Conservation (phyloP, 2,888 invertebrate genomes). For the Lasioglossum pauxillum region DNA sequence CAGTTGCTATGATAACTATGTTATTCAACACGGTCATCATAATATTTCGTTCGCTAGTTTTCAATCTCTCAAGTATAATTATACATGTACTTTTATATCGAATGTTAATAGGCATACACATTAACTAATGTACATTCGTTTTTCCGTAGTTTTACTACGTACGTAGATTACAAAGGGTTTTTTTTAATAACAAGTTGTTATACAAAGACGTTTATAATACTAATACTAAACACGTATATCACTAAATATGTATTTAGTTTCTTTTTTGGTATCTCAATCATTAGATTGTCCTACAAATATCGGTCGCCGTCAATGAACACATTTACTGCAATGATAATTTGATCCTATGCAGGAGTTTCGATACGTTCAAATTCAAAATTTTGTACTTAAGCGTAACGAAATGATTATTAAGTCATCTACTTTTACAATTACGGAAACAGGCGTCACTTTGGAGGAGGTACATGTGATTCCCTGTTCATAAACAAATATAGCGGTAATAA, state of each 20-base stretch:
- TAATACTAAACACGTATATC: conserved; percentile 22
- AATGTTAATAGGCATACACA: conserved; percentile 32
- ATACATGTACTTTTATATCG: conserved; percentile 24
- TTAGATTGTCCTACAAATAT: conserved; percentile 19
- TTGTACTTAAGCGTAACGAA: not conserved
- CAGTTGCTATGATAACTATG: conserved; percentile 33
- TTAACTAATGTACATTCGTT: conserved; percentile 10
- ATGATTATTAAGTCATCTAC: not conserved
- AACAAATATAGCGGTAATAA: not conserved
- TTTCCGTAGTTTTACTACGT: not conserved
- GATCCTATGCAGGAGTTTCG: not conserved
- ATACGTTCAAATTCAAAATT: not conserved
- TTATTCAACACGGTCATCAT: conserved; percentile 44
- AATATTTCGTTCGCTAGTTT: conserved; percentile 45
- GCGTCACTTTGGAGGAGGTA: not conserved
- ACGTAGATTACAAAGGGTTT: conserved; percentile 18
- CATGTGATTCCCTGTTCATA: not conserved
- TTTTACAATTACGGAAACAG: not conserved
- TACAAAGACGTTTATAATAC: conserved; percentile 15
- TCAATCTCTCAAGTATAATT: conserved; percentile 43
- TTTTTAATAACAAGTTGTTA: not conserved
- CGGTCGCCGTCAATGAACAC: not conserved
- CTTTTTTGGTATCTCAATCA: conserved; percentile 28
- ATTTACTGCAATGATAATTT: not conserved
- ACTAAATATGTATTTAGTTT: conserved; percentile 28